Evolutionary conservation across 2,113 vertebrate species (phyloP).

Genomic region (Glaucidium brasilianum): DNA sequence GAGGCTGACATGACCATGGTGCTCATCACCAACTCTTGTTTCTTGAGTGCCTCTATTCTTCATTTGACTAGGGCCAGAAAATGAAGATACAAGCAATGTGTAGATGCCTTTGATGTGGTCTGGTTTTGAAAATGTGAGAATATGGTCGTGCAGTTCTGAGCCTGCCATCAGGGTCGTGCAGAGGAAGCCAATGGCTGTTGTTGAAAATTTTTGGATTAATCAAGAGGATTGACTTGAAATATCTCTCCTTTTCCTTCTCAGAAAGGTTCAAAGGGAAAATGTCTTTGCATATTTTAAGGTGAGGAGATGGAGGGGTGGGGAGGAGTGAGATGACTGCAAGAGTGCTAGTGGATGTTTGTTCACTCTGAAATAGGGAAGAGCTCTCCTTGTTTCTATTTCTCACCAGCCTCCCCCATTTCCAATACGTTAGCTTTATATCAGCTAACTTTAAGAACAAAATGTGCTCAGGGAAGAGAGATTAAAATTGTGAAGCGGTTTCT

Average conservation of each 20-base stretch:
- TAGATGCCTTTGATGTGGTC: neutral
- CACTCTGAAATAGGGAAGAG: neutral
- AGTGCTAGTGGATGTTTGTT: neutral
- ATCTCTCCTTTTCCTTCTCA: neutral
- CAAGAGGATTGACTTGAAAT: neutral
- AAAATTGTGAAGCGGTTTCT: slow-evolving; percentile 22
- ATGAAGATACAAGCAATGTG: neutral
- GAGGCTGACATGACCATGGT: neutral
- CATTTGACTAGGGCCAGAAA: neutral
- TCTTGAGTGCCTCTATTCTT: neutral
- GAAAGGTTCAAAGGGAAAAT: neutral
- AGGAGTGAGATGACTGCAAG: neutral
- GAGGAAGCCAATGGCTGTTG: neutral
- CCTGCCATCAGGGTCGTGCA: neutral
- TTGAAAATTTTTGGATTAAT: neutral
- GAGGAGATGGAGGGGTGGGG: neutral
- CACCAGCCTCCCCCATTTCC: neutral
- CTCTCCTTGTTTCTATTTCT: neutral
- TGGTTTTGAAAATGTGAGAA: neutral
- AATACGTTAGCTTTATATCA: neutral
- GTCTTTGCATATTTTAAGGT: neutral
- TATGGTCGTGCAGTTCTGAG: neutral
- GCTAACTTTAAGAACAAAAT: slow-evolving; percentile 2
- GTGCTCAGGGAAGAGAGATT: slow-evolving; percentile 30
- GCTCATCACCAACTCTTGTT: neutral